Percentiles rank a stretch among this genome's conserved stretches.
Evolutionary conservation across 2,888 invertebrate genomes (phyloP).

Genomic region (Barypeithes pellucidus): DNA sequence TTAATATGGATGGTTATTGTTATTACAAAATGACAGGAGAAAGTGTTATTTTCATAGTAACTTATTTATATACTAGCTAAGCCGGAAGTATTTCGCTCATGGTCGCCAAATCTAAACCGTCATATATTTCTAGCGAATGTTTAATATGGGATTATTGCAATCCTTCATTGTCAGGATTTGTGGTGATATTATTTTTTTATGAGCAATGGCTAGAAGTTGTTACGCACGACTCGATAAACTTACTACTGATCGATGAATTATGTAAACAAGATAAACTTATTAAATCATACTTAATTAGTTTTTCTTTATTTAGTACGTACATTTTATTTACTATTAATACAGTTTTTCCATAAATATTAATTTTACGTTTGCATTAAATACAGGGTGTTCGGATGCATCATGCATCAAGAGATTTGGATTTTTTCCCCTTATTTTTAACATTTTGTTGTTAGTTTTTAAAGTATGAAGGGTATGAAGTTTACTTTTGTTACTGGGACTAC

Average conservation of each 20-base stretch:
- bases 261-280: slow-evolving; percentile 17
- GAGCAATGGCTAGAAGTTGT: neutral
- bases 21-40: slow-evolving; percentile 1
- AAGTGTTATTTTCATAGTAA: neutral
- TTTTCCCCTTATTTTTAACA: too few relatives aligned
- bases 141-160: neutral
- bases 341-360: neutral
- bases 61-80: neutral
- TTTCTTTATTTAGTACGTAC: neutral
- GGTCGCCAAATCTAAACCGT: slow-evolving; percentile 1
- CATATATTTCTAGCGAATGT: neutral
- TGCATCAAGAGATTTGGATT: too few relatives aligned
- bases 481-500: too few relatives aligned
- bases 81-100: slow-evolving; percentile 1
- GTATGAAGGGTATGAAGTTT: too few relatives aligned
- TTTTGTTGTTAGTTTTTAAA: too few relatives aligned
- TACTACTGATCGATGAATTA: slow-evolving; percentile 14
- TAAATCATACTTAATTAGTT: slow-evolving; percentile 8
- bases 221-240: neutral
- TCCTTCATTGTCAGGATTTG: neutral
- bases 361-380: too few relatives aligned
- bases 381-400: too few relatives aligned
- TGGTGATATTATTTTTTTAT: neutral
- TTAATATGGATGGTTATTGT: slow-evolving; percentile 2
- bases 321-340: too few relatives aligned